Evolutionary conservation across 2,797 vertebrate species (phyloP), one percentile per base, ranked within the genome.

Genomic region (Amphiprion clarkii): DNA sequence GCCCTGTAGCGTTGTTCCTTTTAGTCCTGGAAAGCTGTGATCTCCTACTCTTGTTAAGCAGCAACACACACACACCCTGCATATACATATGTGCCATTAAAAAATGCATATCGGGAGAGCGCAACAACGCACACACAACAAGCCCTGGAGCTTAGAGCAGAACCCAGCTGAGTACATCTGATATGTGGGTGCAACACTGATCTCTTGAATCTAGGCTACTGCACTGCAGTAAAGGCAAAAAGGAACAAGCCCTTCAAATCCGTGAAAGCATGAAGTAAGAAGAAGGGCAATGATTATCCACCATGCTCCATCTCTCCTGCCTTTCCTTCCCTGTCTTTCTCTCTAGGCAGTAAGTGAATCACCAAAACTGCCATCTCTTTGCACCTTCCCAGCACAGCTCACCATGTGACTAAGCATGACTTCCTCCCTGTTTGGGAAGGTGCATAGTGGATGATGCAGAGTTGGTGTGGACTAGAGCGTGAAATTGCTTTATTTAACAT

Each of bases 401-500:
- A 17, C 60, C 78, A 71, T 77, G 73, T 82, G 87, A 88, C 86
- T 67, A 65, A 86, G 76, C 79, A 79, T 57, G 74, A 84, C 76
- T 79, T 81, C 62, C 74, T 87, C 76, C 69, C 76, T 56, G 69
- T 81, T 87, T 78, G 74, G 83, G 67, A 79, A 78, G 79, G 80
- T 75, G 69, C 72, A 73, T 36, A 67, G 67, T 42, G 70, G 67
- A 55, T 61, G 88, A 83, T 79, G 83, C 87, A 70, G 78, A 78
- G 82, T 66, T 69, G 67, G 48, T 62, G 76, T 74, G 73, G 84
- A 85, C 25, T 64, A 8, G 71, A 89, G 79, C 75, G 53, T 89
- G 89, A 91, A 90, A 94, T 87, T 88, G 81, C 70, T 91, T 91
- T 85, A 91, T 89, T 87, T 87, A 90, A 90, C 77, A 83, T 69